Evolutionary conservation across 2,797 vertebrate genomes (phyloP).

Genomic region (Bradypus variegatus): DNA sequence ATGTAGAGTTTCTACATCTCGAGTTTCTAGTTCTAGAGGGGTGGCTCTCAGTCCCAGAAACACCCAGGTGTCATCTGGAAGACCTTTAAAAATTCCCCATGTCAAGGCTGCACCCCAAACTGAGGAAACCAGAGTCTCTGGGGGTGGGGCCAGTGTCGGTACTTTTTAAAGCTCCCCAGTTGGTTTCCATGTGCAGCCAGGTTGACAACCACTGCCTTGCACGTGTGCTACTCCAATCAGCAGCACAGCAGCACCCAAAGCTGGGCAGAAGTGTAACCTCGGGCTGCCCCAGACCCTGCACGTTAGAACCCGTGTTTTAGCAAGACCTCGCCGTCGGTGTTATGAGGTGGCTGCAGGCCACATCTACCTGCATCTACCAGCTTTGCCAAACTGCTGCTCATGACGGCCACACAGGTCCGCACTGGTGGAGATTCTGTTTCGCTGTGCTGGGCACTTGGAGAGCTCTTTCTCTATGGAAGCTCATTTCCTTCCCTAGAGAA

Average conservation of each 20-base stretch:
- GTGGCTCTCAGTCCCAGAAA: neutral
- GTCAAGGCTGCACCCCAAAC: neutral
- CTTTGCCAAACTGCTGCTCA: accelerated
- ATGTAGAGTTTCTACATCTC: no score
- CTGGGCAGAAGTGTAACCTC: accelerated
- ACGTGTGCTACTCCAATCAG: neutral
- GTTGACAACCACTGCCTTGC: neutral
- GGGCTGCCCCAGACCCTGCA: neutral
- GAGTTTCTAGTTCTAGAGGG: neutral
- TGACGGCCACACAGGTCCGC: accelerated
- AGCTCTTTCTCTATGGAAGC: neutral
- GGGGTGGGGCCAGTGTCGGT: no score
- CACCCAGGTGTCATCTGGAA: accelerated
- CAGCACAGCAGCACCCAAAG: neutral
- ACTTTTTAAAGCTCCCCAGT: no score
- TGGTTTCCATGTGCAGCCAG: neutral
- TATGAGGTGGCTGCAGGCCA: neutral
- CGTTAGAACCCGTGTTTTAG: neutral
- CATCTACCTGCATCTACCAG: accelerated
- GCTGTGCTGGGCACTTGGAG: neutral
- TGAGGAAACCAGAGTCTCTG: neutral
- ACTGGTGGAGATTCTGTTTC: neutral
- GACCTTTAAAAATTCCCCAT: neutral
- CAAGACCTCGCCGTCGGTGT: neutral
- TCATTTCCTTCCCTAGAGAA: neutral